phyloP scores from a whole-genome alignment of 2,888 invertebrate species.

The Dryobotodes eremita region DNA sequence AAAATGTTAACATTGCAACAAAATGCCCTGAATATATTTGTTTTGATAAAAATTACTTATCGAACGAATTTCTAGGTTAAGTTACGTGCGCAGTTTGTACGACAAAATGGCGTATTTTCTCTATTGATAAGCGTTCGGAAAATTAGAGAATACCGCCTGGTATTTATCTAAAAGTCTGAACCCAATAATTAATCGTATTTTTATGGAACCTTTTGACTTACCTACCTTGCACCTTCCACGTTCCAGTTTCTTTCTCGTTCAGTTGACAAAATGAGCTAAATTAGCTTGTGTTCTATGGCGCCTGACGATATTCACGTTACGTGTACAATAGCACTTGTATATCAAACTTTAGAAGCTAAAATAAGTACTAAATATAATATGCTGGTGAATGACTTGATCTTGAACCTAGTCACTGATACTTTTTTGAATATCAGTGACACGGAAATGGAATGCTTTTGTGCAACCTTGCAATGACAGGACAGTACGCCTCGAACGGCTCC shows the following conservation, averaged over 20 bases:
- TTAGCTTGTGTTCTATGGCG: slow-evolving; percentile 45
- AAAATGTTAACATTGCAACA: slow-evolving; percentile 57
- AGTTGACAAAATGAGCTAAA: slow-evolving; percentile 57
- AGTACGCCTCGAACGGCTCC: too few species aligned
- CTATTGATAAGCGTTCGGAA: not conserved
- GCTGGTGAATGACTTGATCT: not conserved
- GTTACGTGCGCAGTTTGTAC: slow-evolving; percentile 36
- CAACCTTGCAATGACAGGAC: slow-evolving; percentile 1
- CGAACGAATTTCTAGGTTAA: slow-evolving; percentile 47
- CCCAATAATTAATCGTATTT: not conserved
- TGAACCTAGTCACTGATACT: not conserved
- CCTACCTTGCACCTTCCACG: slow-evolving; percentile 54
- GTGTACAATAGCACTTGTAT: slow-evolving; percentile 8
- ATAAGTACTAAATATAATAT: too few species aligned
- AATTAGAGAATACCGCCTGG: not conserved
- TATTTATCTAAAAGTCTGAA: not conserved
- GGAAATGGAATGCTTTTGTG: slow-evolving; percentile 52
- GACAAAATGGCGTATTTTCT: slow-evolving; percentile 59
- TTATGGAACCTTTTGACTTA: slow-evolving; percentile 21
- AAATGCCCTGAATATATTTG: slow-evolving; percentile 21
- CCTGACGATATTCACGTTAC: slow-evolving; percentile 13
- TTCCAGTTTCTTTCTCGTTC: slow-evolving; percentile 57
- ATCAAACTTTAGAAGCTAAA: not conserved
- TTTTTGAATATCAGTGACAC: slow-evolving; percentile 28
- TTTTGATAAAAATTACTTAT: slow-evolving; percentile 39